Evolutionary conservation across 1,140 invertebrate genomes (phyloP).

Genomic region (Bombyx mandarina): DNA sequence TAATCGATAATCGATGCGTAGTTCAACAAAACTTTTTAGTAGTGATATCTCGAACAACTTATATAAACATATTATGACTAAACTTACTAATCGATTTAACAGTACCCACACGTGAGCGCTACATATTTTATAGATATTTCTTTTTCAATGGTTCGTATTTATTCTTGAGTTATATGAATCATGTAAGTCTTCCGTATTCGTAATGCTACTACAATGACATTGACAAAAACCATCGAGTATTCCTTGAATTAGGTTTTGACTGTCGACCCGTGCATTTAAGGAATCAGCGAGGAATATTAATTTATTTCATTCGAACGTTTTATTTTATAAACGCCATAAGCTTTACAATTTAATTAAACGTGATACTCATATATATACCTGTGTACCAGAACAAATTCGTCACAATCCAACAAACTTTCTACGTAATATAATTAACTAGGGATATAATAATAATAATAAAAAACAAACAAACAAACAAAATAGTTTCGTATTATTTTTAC

Average conservation of each 20-base stretch:
- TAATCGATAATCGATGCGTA: no score
- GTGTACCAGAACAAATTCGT: constrained; percentile 26
- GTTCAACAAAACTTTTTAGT: no score
- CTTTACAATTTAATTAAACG: constrained; percentile 39
- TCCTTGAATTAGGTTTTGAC: constrained; percentile 28
- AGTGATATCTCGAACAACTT: no score
- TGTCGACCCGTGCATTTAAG: constrained; percentile 58
- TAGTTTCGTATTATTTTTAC: neutral
- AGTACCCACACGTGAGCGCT: no score
- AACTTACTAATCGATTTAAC: no score
- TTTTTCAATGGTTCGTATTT: no score
- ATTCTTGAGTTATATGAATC: no score
- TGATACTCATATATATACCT: constrained; percentile 30
- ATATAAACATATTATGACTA: no score
- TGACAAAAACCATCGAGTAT: constrained; percentile 11
- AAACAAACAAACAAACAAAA: neutral
- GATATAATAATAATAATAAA: neutral
- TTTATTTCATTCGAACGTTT: constrained; percentile 7
- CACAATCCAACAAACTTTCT: constrained; percentile 18
- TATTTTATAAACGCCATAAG: constrained; percentile 32
- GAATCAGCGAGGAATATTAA: constrained; percentile 24
- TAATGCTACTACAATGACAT: constrained; percentile 3
- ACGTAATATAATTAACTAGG: neutral
- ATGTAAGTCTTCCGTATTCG: neutral
- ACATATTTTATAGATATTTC: no score